Evolutionary conservation across 2,888 invertebrate species (phyloP), one percentile per base, ranked within the genome.

Genomic region (Lithosia quadra): DNA sequence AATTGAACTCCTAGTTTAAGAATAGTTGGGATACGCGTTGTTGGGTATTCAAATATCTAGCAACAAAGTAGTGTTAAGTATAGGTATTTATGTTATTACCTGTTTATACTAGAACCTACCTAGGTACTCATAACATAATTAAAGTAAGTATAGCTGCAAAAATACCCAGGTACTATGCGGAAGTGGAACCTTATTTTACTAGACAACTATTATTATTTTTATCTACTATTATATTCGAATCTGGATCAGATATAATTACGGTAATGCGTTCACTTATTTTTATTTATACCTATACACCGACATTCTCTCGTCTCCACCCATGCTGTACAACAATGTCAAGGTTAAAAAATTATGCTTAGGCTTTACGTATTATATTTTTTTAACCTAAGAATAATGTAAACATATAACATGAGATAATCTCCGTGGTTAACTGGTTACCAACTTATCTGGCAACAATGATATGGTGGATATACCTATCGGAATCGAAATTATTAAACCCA

Each of bases 271-370:
- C 13, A n/a, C 28, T n/a, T 43, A 34, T 58, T 18, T 18, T 49
- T 62, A 62, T 62, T 13, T n/a, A n/a, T n/a, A n/a, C n/a, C 15
- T 60, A 18, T 39, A 24, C 39, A 62, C 43, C 11, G 74, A 71
- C 78, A 72, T 72, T 73, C 67, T 75, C 69, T 70, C 43, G 59
- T 70, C 68, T 73, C 67, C 49, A 77, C 65, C 61, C 65, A 64
- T 56, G 39, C 60, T 80, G 68, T 76, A 72, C 69, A 79, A 78
- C 68, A 81, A 81, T 71, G 77, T 77, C 79, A 81, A 73, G 73
- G 72, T 34, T 11, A 63, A 63, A 65, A 67, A 63, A 28, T 33
- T 28, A 43, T n/a, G 68, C 24, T 53, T 57, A 69, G 15, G 39
- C 39, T 63, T 63, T 18, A 63, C 58, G 57, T 43, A 53, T 53